Base-by-base conservation (phyloP, 2,113 vertebrate genomes). In the Mugil cephalus region DNA sequence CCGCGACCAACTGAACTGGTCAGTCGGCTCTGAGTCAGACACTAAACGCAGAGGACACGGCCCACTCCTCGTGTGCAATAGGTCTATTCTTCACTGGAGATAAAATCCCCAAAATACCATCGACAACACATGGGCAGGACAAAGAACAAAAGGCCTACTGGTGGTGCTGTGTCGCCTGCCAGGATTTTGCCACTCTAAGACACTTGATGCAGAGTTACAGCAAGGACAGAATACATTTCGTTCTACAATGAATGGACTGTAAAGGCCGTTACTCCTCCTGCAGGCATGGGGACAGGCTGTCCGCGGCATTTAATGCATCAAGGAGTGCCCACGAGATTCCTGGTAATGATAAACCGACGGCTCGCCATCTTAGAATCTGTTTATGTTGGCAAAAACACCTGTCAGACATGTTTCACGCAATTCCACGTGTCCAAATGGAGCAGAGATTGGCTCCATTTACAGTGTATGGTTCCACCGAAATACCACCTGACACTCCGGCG, bases 121-220 rank as follows among this genome's bases (percentile, higher is more conserved):
- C 63, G 62, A 66, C 42, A 58, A 47, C 43, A 69, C 42, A 54
- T 17, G 21, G 47, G 36, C 62, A 78, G 60, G 38, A 59, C 35
- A 21, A 60, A 35, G 64, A 82, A 88, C 76, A 86, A 87, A 85
- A 80, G 62, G 35, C 76, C 66, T 79, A 67, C 82, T 83, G 77
- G 65, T 19, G 8, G 6, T 45, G 54, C 45, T 40, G 52, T 12
- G 9, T 24, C 69, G 59, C 60, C 13, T 72, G 60, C 34, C 72
- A 67, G 55, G 58, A 58, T 60, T 61, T 52, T 59, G 56, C 50
- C 50, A 74, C 35, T 58, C 34, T 58, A 17, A 11, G 30, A 43
- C 35, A 65, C 56, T 34, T 21, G 9, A 30, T 62, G 52, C 54
- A 40, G 72, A 72, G 21, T 52, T 39, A 46, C 50, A 55, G 52